phyloP scores from a whole-genome alignment of 2,888 invertebrate genomes.

The Eulithis testata region DNA sequence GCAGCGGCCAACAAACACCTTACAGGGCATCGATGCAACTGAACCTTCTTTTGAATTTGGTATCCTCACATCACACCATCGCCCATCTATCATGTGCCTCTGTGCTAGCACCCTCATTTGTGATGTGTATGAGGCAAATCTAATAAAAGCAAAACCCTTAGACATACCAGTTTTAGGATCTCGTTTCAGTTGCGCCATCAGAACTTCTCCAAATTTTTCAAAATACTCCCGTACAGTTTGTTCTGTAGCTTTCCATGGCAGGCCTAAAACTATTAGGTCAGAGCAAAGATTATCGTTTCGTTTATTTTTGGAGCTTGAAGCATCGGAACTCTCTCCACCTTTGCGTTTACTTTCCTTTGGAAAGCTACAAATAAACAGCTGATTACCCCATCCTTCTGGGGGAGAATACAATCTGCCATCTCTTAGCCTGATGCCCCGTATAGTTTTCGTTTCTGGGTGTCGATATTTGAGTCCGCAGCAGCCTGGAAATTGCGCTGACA shows the following conservation, averaged over 20 bases:
- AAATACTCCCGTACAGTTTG: constrained; percentile 98
- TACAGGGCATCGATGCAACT: constrained; percentile 89
- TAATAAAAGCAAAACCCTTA: constrained; percentile 99
- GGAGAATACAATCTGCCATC: constrained; percentile 97
- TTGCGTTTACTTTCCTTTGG: constrained; percentile 97
- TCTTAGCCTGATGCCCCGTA: constrained; percentile 94
- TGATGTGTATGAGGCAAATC: constrained; percentile 97
- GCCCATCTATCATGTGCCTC: constrained; percentile 98
- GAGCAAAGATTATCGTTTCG: constrained; percentile 97
- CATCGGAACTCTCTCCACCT: constrained; percentile 93
- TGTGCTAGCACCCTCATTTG: constrained; percentile 97
- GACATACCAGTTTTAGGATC: constrained; percentile 96
- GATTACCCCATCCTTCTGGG: constrained; percentile 92
- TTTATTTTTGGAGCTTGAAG: constrained; percentile 96
- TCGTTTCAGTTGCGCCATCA: constrained; percentile 98
- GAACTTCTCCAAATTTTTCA: constrained; percentile 97
- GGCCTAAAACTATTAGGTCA: constrained; percentile 98
- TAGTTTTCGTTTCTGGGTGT: constrained; percentile 95
- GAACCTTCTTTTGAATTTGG: constrained; percentile 96
- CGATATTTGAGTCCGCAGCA: constrained; percentile 98
- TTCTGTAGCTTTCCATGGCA: constrained; percentile 99
- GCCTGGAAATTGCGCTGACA: constrained; percentile 98
- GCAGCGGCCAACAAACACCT: constrained; percentile 94
- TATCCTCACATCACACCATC: constrained; percentile 99
- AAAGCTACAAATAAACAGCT: constrained; percentile 91